phyloP scores from a whole-genome alignment of 2,797 vertebrate genomes.

The Avahi laniger region DNA sequence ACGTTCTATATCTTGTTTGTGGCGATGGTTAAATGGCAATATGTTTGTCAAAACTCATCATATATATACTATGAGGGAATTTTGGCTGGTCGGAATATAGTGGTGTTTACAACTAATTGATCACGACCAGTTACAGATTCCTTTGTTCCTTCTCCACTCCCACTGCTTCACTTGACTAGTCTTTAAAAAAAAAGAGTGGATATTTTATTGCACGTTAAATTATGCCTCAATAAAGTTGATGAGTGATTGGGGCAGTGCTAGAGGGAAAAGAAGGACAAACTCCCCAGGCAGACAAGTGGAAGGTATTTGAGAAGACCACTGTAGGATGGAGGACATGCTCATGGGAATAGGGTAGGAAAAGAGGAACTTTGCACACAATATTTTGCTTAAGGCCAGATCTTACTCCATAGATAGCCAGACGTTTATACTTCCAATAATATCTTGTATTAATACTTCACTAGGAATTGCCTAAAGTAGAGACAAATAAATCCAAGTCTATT shows the following conservation, averaged over 20 bases:
- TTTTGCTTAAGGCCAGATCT: neutral
- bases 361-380: neutral
- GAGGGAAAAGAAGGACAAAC: neutral
- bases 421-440: neutral
- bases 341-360: accelerated
- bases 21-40: neutral
- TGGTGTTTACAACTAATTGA: neutral
- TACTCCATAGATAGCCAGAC: neutral
- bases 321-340: neutral
- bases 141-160: neutral
- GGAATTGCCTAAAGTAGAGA: neutral
- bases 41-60: neutral
- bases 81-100: neutral
- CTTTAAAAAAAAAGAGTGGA: neutral
- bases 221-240: neutral
- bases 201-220: neutral
- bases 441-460: neutral
- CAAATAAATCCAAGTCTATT: neutral
- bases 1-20: neutral
- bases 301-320: neutral
- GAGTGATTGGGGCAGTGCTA: neutral
- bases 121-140: neutral
- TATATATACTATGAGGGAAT: neutral
- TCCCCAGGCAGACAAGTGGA: neutral
- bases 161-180: neutral